Evolutionary conservation across 2,888 invertebrate species (phyloP).

Genomic region (Caenorhabditis sinica): DNA sequence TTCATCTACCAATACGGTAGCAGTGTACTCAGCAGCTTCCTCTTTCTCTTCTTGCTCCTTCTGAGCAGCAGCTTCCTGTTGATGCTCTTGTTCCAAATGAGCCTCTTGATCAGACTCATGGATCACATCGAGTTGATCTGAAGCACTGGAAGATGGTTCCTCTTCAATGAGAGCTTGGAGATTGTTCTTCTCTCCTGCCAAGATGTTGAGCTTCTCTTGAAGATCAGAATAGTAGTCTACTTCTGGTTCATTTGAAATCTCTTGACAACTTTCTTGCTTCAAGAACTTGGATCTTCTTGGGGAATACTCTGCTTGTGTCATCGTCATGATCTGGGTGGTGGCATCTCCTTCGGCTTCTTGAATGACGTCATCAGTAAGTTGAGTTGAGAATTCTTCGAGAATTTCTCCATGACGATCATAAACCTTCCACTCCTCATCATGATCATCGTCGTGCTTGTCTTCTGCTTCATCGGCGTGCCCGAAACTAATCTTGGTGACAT

Average conservation of each 20-base stretch:
- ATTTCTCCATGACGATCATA: constrained; percentile 68
- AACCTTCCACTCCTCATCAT: constrained; percentile 70
- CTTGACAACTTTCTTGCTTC: constrained; percentile 75
- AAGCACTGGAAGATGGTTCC: constrained; percentile 57
- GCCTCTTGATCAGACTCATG: constrained; percentile 67
- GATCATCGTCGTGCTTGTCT: constrained; percentile 43
- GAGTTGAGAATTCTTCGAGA: constrained; percentile 71
- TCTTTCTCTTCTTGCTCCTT: constrained; percentile 47
- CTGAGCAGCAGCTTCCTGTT: constrained; percentile 21
- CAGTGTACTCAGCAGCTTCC: constrained; percentile 61
- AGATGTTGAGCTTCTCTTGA: constrained; percentile 73
- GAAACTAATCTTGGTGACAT: constrained; percentile 59
- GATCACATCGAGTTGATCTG: constrained; percentile 67
- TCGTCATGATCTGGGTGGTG: constrained; percentile 43
- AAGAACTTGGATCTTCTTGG: constrained; percentile 50
- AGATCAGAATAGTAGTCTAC: constrained; percentile 77
- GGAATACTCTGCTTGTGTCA: constrained; percentile 43
- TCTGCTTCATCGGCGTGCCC: constrained; percentile 57
- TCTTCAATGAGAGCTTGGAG: constrained; percentile 62
- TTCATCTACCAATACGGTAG: constrained; percentile 66
- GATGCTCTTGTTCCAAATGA: constrained; percentile 29
- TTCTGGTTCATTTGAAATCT: constrained; percentile 75
- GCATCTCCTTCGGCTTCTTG: constrained; percentile 69
- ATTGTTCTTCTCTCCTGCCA: constrained; percentile 67
- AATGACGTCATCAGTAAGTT: constrained; percentile 69